Conservation (phyloP, 2,888 invertebrate species). For the Fragum whitleyi region DNA sequence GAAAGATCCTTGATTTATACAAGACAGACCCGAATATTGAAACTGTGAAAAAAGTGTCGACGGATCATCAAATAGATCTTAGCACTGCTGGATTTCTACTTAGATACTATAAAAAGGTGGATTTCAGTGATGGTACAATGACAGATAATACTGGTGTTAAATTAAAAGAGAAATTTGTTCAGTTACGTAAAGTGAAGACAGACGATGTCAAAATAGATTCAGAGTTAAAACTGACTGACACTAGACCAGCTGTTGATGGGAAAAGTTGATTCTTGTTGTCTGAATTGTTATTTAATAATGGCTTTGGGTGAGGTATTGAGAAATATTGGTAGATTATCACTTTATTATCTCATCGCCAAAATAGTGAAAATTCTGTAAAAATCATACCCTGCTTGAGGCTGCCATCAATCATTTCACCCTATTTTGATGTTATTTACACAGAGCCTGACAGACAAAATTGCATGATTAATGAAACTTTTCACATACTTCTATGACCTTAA, state of each 20-base stretch:
- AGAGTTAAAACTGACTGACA: not conserved
- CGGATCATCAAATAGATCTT: constrained; percentile 89
- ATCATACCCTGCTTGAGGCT: no score
- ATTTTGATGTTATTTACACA: no score
- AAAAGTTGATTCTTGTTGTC: not conserved
- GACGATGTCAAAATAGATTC: not conserved
- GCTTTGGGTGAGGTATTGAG: no score
- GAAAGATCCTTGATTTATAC: constrained; percentile 90
- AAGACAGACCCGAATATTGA: constrained; percentile 85
- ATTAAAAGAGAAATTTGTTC: constrained; percentile 13
- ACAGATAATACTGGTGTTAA: constrained; percentile 2
- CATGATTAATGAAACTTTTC: no score
- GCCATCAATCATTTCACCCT: no score
- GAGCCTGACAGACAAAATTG: no score
- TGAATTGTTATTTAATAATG: no score
- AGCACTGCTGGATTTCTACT: constrained; percentile 70
- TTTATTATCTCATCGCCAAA: no score
- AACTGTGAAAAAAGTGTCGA: constrained; percentile 88
- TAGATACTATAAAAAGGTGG: not conserved
- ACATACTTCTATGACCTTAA: no score
- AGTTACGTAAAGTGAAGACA: not conserved
- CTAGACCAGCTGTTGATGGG: not conserved
- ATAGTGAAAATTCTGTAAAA: no score
- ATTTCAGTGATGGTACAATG: not conserved
- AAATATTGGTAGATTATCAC: no score